Evolutionary conservation across 2,797 vertebrate species (phyloP).

Genomic region (Podarcis siculus): DNA sequence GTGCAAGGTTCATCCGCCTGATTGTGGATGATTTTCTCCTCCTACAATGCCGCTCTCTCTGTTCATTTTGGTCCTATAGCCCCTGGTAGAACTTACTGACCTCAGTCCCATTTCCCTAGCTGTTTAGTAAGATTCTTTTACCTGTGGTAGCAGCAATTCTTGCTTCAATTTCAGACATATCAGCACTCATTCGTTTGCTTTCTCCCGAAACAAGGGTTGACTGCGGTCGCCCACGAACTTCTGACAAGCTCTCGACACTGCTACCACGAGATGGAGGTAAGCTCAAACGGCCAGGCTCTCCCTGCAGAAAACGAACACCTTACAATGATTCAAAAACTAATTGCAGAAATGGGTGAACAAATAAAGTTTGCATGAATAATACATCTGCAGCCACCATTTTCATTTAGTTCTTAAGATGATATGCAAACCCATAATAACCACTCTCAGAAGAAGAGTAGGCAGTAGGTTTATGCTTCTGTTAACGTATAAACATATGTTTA

Average conservation of each 20-base stretch:
- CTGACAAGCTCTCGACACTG: conserved; percentile 93
- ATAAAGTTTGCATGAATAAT: neutral
- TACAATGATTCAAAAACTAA: neutral
- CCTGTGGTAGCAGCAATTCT: conserved; percentile 88
- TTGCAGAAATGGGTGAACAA: neutral
- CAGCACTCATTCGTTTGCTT: conserved; percentile 93
- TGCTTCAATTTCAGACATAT: conserved; percentile 95
- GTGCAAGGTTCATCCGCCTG: neutral
- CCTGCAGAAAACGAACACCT: conserved; percentile 76
- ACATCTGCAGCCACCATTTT: neutral
- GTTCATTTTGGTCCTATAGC: neutral
- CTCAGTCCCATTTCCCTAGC: neutral
- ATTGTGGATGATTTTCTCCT: neutral
- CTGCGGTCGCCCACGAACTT: conserved; percentile 78
- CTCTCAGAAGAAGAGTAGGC: neutral
- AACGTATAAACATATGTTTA: neutral
- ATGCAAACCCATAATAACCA: neutral
- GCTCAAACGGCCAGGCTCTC: conserved; percentile 87
- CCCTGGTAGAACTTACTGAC: neutral
- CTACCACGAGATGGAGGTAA: conserved; percentile 93
- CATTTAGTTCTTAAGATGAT: neutral
- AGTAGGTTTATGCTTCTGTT: neutral
- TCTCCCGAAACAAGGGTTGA: conserved; percentile 84
- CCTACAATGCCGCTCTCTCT: neutral
- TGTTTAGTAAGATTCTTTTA: conserved; percentile 72